Conservation (phyloP, 2,888 invertebrate genomes). For the Notodonta dromedarius region DNA sequence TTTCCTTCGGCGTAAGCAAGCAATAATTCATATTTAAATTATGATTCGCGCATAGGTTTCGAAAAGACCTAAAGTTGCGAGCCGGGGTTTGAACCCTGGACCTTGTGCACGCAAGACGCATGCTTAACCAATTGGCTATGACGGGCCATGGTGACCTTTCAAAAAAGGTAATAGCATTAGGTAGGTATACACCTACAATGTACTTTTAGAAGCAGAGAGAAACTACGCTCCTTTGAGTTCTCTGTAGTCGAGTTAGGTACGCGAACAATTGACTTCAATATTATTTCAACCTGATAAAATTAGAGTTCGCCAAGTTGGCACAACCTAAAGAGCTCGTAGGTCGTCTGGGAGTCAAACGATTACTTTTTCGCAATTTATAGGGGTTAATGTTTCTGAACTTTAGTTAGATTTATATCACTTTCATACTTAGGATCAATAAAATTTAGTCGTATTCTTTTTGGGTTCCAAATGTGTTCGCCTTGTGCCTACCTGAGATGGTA, state of each 20-base stretch:
- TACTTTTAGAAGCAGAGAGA: not conserved
- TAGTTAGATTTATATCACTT: conserved; percentile 35
- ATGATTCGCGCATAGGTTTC: too few species aligned
- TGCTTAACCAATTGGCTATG: too few species aligned
- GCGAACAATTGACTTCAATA: not conserved
- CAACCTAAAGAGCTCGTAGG: conserved; percentile 30
- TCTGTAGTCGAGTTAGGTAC: not conserved
- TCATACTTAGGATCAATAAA: conserved; percentile 10
- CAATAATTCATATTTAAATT: too few species aligned
- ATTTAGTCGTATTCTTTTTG: not conserved
- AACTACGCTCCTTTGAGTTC: not conserved
- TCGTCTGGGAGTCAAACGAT: conserved; percentile 37
- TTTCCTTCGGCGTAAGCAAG: too few species aligned
- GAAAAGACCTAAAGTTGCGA: too few species aligned
- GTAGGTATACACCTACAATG: too few species aligned
- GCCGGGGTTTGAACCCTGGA: too few species aligned
- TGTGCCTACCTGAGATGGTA: not conserved
- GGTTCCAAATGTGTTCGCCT: not conserved
- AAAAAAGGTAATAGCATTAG: too few species aligned
- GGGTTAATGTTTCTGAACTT: conserved; percentile 31
- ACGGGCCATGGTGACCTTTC: too few species aligned
- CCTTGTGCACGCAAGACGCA: too few species aligned
- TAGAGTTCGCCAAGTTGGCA: conserved; percentile 20
- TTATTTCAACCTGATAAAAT: conserved; percentile 10
- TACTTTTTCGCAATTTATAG: conserved; percentile 33